Base-by-base conservation (phyloP, 2,797 vertebrate genomes). In the Chaetophractus vellerosus region DNA sequence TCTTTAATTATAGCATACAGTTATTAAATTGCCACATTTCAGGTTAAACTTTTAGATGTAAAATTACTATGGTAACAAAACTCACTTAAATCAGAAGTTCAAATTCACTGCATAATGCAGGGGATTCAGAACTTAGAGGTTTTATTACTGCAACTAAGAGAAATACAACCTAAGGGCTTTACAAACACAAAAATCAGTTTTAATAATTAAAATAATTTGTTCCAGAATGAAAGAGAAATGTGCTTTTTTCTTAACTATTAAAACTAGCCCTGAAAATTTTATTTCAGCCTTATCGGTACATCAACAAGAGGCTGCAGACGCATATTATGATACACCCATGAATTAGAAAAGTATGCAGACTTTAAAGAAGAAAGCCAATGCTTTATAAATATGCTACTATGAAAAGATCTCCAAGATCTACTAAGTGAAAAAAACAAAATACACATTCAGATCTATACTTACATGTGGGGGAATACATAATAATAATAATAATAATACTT, bases 51-150 rank as follows among this genome's bases (percentile, higher is more conserved):
- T 72, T 80, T 72, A 93, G 55, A 93, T 92, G 52, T 84, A 18
- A 92, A 82, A 96, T 94, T 86, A 83, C 79, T 81, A 72, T 4
- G 45, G 18, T 78, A 96, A 93, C 66, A 79, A 86, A 55, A 92
- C 2, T 88, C 59, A 81, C 57, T 69, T 79, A 74, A 93, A 75
- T 75, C 88, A 55, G 24, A 95, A 82, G 52, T 83, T 90, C 82
- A 88, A 75, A 63, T 76, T 93, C 89, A 86, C 80, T 79, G 66
- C 6, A 87, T 57, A 95, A 83, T 31, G 33, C 41, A 63, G 2
- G 89, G 52, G 19, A 76, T 33, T 80, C 76, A 81, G 48, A 93
- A 90, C 18, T 86, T 23, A 88, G 23, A 92, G 31, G n/a, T 52
- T 33, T 63, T 75, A 79, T 31, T 90, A 93, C 9, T 41, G 21